Evolutionary conservation across 2,113 vertebrate species (phyloP).

Genomic region (Chaenocephalus aceratus): DNA sequence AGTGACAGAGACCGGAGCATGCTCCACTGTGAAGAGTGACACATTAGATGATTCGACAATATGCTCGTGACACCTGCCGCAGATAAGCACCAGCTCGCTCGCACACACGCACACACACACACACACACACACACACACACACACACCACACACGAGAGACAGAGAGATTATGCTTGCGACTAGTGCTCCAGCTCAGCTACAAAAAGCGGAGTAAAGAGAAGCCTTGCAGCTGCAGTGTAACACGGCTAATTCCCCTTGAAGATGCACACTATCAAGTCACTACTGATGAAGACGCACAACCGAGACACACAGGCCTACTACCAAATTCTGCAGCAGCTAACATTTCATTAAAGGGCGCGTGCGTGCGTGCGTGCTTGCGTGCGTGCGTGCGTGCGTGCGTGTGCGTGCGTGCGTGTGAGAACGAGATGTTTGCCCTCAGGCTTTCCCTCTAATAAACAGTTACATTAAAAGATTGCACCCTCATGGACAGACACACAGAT

Average conservation of each 20-base stretch:
- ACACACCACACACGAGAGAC: constrained; percentile 17
- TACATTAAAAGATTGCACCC: constrained; percentile 69
- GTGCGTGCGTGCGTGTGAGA: neutral
- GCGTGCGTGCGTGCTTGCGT: too few relatives aligned
- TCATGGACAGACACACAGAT: constrained; percentile 40
- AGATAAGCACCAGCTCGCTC: constrained; percentile 30
- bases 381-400: constrained; percentile 5
- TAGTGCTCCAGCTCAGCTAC: constrained; percentile 47
- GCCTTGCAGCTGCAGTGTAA: constrained; percentile 53
- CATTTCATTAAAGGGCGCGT: constrained; percentile 59
- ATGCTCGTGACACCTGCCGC: constrained; percentile 67
- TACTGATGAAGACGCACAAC: constrained; percentile 59
- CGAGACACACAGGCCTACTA: constrained; percentile 1
- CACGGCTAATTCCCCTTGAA: constrained; percentile 34
- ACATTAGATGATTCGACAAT: constrained; percentile 72
- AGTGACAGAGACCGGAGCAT: constrained; percentile 57
- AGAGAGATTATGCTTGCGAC: constrained; percentile 15
- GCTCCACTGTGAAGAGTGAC: constrained; percentile 65
- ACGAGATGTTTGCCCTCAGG: constrained; percentile 51
- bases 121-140: neutral
- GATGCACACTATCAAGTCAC: constrained; percentile 53
- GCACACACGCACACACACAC: too few relatives aligned
- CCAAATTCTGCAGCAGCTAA: constrained; percentile 45
- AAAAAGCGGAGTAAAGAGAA: constrained; percentile 44
- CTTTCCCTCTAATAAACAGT: constrained; percentile 64